Conservation (phyloP, 92 coral and sea anemone species). For the Montipora capitata region DNA sequence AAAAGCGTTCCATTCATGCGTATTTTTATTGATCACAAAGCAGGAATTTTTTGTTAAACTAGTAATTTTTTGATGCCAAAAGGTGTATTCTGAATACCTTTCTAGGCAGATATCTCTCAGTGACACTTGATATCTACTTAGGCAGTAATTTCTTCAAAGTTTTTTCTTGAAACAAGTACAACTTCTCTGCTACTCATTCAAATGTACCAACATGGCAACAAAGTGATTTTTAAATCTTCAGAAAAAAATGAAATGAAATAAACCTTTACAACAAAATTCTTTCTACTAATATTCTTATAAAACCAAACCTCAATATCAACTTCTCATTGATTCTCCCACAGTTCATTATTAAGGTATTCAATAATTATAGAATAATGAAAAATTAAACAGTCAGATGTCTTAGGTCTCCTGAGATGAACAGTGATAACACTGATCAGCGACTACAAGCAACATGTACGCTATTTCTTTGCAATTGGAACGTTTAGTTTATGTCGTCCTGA, state of each 20-base stretch:
- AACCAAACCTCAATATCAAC: slow-evolving; percentile 10
- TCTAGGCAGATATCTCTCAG: background rate
- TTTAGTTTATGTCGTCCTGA: background rate
- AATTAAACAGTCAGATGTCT: slow-evolving; percentile 4
- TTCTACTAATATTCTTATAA: slow-evolving; percentile 15
- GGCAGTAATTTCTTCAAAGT: slow-evolving; percentile 21
- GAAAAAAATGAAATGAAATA: background rate
- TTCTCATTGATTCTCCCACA: background rate
- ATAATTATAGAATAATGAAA: background rate
- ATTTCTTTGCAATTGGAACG: too few species aligned
- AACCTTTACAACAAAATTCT: background rate
- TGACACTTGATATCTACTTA: slow-evolving; percentile 9
- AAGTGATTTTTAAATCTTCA: slow-evolving; percentile 11
- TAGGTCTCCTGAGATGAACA: slow-evolving; percentile 1
- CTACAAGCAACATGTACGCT: background rate
- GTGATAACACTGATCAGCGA: background rate
- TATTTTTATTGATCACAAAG: too few species aligned
- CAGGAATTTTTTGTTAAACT: too few species aligned
- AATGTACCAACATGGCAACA: slow-evolving; percentile 20
- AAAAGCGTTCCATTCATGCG: too few species aligned
- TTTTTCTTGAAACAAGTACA: slow-evolving; percentile 1
- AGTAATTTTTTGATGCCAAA: too few species aligned
- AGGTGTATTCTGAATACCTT: too few species aligned
- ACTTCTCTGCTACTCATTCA: slow-evolving; percentile 13
- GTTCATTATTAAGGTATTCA: slow-evolving; percentile 5